Base-by-base conservation (phyloP, 2,888 invertebrate species). In the Carabus problematicus region DNA sequence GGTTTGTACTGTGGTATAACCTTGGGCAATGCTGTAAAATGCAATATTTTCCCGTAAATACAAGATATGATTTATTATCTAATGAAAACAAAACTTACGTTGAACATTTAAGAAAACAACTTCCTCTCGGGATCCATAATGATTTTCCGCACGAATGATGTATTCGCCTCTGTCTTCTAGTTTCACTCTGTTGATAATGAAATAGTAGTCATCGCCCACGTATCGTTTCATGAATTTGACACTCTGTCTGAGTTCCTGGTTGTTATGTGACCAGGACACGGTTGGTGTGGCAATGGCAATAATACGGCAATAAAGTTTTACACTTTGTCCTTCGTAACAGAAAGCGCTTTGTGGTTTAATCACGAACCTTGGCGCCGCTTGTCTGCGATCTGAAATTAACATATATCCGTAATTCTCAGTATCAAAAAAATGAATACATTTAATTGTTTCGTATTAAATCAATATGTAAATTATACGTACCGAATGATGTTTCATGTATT, bases 191-290 rank as follows among this genome's bases (percentile, higher is more conserved):
- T 98, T 98, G 75, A 99, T 97, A 73, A 97, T 91, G 82, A 99
- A 95, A 83, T 97, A 96, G 82, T 96, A 99, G 79, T 98, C 97
- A 76, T 98, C 96, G 64, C 94, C 95, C 52, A 91, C 88, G 80
- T 98, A 99, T 77, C 97, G 90, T 85, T 98, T 98, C 98, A 99
- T 99, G 83, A 94, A 97, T 84, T 99, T 99, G 73, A 98, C 97
- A 75, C 97, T 97, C 84, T 99, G 98, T 66, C 95, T 87, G 64
- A 99, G 84, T 80, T 98, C 98, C 78, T 90, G 88, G 82, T 94
- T 95, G 83, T 95, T 97, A 78, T 93, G 92, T 74, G 91, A 93
- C 99, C 99, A 99, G 18, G 96, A 93, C 72, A 99, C 89, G 0
- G 96, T 95, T 43, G 98, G 96, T 18, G 97, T 89, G 29, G 98